Percentiles rank a stretch among this genome's conserved stretches.
Evolutionary conservation across 1,140 invertebrate genomes (phyloP).

Genomic region (Halyomorpha halys): DNA sequence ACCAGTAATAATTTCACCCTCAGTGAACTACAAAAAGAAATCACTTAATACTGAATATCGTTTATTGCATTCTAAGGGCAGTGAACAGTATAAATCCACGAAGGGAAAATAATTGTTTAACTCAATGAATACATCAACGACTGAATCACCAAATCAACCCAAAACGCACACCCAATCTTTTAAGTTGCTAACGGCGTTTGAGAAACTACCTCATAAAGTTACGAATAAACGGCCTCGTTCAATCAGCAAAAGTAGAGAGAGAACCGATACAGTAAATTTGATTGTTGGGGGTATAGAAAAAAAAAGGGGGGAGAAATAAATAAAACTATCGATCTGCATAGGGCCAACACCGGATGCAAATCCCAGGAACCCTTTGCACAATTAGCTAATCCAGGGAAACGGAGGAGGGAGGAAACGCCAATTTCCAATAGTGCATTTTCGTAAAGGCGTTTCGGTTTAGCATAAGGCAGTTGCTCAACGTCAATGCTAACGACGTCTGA

Average conservation of each 20-base stretch:
- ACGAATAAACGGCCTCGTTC: slow-evolving; percentile 2
- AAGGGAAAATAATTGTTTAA: no score
- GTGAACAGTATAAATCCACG: no score
- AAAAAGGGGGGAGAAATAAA: no score
- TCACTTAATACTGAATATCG: no score
- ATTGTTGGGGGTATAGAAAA: neutral
- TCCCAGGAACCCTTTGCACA: slow-evolving; percentile 2
- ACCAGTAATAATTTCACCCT: no score
- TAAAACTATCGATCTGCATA: slow-evolving; percentile 4
- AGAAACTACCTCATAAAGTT: neutral
- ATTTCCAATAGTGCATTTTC: no score
- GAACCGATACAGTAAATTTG: neutral
- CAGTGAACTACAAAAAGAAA: no score
- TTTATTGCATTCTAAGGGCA: no score
- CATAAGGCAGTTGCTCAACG: no score
- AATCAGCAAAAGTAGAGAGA: slow-evolving; percentile 1
- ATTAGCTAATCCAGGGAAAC: neutral
- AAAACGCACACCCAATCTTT: slow-evolving; percentile 11
- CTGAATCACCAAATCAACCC: neutral
- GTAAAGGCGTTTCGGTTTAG: no score
- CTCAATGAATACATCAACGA: no score
- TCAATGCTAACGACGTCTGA: no score
- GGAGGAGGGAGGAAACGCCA: neutral
- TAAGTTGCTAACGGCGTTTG: neutral
- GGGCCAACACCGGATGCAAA: neutral